Conservation (phyloP, 1,140 invertebrate species). For the Bombus fervidus region DNA sequence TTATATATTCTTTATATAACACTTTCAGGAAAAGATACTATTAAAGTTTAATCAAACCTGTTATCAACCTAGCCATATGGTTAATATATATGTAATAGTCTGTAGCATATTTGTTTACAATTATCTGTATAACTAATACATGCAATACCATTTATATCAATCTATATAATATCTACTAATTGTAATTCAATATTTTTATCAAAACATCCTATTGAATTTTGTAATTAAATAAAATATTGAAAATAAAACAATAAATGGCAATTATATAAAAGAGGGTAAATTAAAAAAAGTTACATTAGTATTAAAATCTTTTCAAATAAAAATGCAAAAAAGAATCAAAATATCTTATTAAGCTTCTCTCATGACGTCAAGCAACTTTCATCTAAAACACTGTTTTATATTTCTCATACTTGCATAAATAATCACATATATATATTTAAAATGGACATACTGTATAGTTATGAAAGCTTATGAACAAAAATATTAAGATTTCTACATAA, state of each 20-base stretch:
- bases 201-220: not conserved
- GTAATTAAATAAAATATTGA: not conserved
- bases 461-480: no score
- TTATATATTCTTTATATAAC: conserved; percentile 51
- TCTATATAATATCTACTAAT: not conserved
- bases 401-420: no score
- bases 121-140: not conserved
- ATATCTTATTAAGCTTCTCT: no score
- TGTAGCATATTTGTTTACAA: not conserved
- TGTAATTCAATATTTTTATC: not conserved
- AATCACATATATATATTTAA: no score
- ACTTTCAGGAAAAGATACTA: not conserved
- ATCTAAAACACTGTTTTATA: no score
- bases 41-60: conserved; percentile 3
- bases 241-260: not conserved
- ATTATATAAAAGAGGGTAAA: no score
- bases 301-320: no score
- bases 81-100: not conserved
- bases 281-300: no score
- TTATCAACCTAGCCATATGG: conserved; percentile 53
- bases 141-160: not conserved
- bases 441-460: no score
- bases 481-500: no score
- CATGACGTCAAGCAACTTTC: no score
- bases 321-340: no score